Base-by-base conservation (phyloP, 2,888 invertebrate species). In the Drosophila robusta region DNA sequence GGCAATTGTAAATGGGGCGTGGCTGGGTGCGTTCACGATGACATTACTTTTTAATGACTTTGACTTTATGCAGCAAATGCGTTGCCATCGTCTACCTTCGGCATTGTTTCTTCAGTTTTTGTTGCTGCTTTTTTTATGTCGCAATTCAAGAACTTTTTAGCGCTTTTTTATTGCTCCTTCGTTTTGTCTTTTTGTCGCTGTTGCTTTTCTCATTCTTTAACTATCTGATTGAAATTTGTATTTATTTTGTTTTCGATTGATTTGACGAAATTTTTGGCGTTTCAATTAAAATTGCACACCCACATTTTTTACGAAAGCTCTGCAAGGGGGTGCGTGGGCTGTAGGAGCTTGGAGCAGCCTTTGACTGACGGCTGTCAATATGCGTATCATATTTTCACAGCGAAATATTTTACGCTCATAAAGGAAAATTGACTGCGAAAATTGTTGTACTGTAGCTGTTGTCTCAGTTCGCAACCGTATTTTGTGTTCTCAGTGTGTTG, bases 361-460 rank as follows among this genome's bases (percentile, higher is more conserved):
- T 16, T 24, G n/a, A 2, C 22, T 72, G 73, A 72, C 62, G 58
- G 34, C 62, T 67, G 74, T 61, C 81, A 87, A 85, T 87, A 85
- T 84, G 71, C 80, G 75, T 84, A 74, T 81, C 83, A 89, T 80
- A 87, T 81, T 87, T 80, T 62, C 85, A 70, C 73, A 61, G 72
- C 70, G 61, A 77, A 87, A 89, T 83, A 87, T 86, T 83, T 80
- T 91, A 46, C 76, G 73, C 73, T 88, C 84, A 89, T 85, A 85
- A 85, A 89, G 84, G 78, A 85, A 86, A 89, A 85, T 89, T 85
- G 85, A 89, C 89, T 89, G 87, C 89, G 84, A 88, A 85, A 89
- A 85, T 89, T 89, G 80, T 88, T 88, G 85, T 73, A 71, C 87
- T 77, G 69, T 64, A 66, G 65, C 71, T 61, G 57, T 41, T 58